phyloP scores from a whole-genome alignment of 2,113 vertebrate genomes.

The Crocuta crocuta region DNA sequence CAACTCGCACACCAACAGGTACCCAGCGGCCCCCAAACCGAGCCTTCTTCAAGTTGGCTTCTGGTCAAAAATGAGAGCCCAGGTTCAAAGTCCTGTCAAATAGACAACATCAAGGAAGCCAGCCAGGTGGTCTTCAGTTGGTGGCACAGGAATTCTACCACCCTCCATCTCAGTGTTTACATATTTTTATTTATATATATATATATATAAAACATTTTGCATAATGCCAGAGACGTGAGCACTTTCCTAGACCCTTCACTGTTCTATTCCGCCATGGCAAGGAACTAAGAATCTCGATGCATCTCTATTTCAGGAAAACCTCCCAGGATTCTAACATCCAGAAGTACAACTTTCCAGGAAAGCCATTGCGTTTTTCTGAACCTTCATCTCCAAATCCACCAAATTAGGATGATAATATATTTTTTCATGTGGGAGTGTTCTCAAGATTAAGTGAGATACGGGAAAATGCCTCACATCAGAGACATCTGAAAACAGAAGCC shows the following conservation, averaged over 20 bases:
- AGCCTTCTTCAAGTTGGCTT: constrained; percentile 59
- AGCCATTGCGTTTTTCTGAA: constrained; percentile 26
- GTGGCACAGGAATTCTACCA: background rate
- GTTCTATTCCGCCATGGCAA: background rate
- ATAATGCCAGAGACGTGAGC: background rate
- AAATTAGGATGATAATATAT: background rate
- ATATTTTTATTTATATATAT: background rate
- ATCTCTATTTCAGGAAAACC: background rate
- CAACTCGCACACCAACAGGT: constrained; percentile 99
- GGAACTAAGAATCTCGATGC: background rate
- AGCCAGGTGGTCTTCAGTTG: background rate
- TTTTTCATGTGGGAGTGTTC: background rate
- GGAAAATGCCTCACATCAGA: background rate
- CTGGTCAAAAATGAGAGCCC: background rate
- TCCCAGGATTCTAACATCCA: background rate
- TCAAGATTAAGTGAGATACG: background rate
- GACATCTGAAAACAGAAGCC: background rate
- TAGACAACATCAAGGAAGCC: background rate
- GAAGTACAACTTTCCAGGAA: background rate
- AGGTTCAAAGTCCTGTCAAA: background rate
- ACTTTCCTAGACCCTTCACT: background rate
- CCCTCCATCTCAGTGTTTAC: background rate
- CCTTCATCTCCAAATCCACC: background rate
- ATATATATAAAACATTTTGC: background rate
- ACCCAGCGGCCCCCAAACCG: constrained; percentile 62